These are phyloP conservation scores for Hassar affinis DNA, from an alignment of 2,113 vertebrate species.

Conservation along the genomic window DNA sequence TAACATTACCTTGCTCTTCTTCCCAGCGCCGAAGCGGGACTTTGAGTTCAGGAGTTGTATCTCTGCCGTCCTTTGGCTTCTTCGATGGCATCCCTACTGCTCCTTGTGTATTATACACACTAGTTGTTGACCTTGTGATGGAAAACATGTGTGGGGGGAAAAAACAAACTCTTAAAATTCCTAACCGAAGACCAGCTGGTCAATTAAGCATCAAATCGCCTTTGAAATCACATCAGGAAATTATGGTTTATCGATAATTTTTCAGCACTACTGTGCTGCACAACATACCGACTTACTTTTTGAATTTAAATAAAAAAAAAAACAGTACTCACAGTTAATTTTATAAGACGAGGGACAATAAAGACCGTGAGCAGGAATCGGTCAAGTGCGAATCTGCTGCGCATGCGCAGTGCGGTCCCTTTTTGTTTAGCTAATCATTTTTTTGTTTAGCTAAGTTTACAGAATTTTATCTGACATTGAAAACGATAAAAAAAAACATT, in stretches of 20 bases:
- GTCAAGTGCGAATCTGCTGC: not conserved
- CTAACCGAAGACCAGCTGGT: too few relatives aligned
- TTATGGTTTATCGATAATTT: too few relatives aligned
- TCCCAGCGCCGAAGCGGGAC: conserved; percentile 36
- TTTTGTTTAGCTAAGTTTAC: too few relatives aligned
- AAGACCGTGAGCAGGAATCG: too few relatives aligned
- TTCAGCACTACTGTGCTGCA: too few relatives aligned
- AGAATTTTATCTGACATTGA: not conserved
- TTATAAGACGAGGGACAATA: too few relatives aligned
- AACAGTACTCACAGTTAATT: too few relatives aligned
- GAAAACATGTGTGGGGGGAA: not conserved
- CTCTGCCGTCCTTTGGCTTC: not conserved
- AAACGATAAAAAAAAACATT: not conserved
- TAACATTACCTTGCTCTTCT: conserved; percentile 33
- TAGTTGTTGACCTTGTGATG: too few relatives aligned
- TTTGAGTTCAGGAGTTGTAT: not conserved
- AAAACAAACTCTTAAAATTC: not conserved
- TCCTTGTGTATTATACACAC: not conserved
- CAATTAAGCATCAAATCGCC: not conserved
- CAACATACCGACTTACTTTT: not conserved
- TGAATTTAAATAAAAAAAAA: not conserved
- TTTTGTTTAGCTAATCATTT: not conserved
- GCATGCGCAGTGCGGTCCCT: not conserved
- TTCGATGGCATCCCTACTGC: conserved; percentile 9
- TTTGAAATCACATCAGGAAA: too few relatives aligned